Evolutionary conservation across 2,888 invertebrate species (phyloP).

Genomic region (Phlogophora meticulosa): DNA sequence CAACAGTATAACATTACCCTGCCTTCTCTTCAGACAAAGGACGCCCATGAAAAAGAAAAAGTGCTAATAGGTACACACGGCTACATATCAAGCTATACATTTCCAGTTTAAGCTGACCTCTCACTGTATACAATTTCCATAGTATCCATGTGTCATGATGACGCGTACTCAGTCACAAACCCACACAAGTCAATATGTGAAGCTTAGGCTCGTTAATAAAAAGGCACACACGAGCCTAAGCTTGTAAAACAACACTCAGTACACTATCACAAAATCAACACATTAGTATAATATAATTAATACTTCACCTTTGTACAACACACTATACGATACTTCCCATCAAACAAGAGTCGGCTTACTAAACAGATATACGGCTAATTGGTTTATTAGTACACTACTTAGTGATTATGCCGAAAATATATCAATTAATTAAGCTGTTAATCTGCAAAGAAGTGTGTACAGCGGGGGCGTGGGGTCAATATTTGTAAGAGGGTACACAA

Average conservation of each 20-base stretch:
- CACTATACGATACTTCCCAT: constrained; percentile 20
- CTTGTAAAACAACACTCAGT: constrained; percentile 34
- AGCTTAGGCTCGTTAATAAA: background rate
- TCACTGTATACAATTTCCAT: too few relatives aligned
- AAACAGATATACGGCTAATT: constrained; percentile 38
- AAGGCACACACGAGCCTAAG: constrained; percentile 20
- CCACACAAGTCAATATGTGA: too few relatives aligned
- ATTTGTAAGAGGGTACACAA: too few relatives aligned
- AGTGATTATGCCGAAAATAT: constrained; percentile 38
- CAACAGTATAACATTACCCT: too few relatives aligned
- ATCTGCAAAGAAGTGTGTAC: constrained; percentile 21
- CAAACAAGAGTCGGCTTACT: constrained; percentile 51
- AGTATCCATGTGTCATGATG: too few relatives aligned
- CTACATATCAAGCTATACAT: too few relatives aligned
- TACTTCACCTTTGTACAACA: constrained; percentile 37
- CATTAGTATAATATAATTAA: constrained; percentile 60
- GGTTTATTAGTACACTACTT: constrained; percentile 29
- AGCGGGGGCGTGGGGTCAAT: background rate
- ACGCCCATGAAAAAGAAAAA: too few relatives aligned
- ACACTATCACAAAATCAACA: constrained; percentile 55
- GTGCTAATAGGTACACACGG: too few relatives aligned
- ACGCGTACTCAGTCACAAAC: too few relatives aligned
- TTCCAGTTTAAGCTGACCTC: too few relatives aligned
- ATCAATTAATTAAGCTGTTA: constrained; percentile 35
- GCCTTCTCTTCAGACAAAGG: too few relatives aligned